Conservation (phyloP, 2,113 vertebrate species). For the Haliaeetus leucogaster region DNA sequence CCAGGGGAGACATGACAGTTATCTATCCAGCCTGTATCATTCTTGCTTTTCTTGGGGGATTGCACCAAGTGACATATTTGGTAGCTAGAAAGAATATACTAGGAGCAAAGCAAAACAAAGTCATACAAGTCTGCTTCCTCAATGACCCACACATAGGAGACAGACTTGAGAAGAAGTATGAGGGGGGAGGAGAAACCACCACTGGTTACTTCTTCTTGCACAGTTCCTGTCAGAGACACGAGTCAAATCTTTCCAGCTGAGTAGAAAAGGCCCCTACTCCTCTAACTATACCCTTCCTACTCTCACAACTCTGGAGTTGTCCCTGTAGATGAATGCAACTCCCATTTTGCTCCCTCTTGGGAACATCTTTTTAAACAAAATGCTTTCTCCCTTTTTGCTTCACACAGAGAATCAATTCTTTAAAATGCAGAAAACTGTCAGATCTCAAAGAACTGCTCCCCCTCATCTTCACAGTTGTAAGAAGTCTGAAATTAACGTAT, state of each 20-base stretch:
- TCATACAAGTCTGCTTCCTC: background rate
- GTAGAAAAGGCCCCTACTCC: background rate
- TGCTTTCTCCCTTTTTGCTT: background rate
- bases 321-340: background rate
- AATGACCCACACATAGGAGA: background rate
- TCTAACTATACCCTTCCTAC: background rate
- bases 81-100: background rate
- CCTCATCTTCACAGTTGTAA: background rate
- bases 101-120: background rate
- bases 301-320: background rate
- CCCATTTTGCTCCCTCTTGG: background rate
- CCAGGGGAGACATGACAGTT: background rate
- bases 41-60: background rate
- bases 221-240: background rate
- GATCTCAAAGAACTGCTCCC: background rate
- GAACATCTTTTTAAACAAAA: background rate
- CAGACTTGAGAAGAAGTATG: background rate
- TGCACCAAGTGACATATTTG: background rate
- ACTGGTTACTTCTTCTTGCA: background rate
- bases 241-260: background rate
- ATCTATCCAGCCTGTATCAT: rapidly evolving
- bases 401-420: background rate
- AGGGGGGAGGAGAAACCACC: background rate
- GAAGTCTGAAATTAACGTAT: background rate
- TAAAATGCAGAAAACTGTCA: background rate